Base-by-base conservation (phyloP, 1,140 invertebrate genomes). In the Drosophila subobscura region DNA sequence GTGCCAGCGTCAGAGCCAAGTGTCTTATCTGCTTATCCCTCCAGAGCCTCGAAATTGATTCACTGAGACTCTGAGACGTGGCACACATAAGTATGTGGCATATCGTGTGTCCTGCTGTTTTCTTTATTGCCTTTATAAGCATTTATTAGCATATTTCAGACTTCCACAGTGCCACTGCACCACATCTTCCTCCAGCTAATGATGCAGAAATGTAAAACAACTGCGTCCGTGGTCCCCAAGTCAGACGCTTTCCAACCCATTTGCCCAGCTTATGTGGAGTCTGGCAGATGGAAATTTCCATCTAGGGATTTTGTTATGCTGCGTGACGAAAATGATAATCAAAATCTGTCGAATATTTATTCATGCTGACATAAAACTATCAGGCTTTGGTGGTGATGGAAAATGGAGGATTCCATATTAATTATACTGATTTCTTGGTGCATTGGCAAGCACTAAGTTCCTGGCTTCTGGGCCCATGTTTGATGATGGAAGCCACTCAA, bases 401-500 rank as follows among this genome's bases (percentile, higher is more conserved):
- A n/a, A n/a, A n/a, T n/a, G 14, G 10, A 14, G 33, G 16, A 68
- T 53, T 72, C n/a, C 37, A 63, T 44, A 73, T 51, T 72, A 52
- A 55, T 59, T 5, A 33, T 5, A 29, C 16, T 20, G 16, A 20
- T 20, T 63, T 42, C 14, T 8, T 33, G 58, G 41, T 14, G 16
- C 16, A 20, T 20, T 20, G 46, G n/a, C 54, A 56, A 47, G 51
- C 71, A 47, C 54, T 63, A 45, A 25, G 29, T 59, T 22, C n/a
- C 23, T 37, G n/a, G 23, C 8, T 7, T 42, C 23, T 53, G 47
- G 27, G 8, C 58, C 42, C 7, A 27, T 37, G 54, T 79, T 79
- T 58, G 56, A 64, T 68, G 70, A 79, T 64, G 71, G 27, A 81
- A 84, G 71, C 64, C 79, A 83, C 64, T 77, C 52, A 83, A 83